A percentile compares a stretch with the other conserved stretches of the same genome.
These are phyloP conservation scores for Synanthedon myopaeformis DNA, from an alignment of 2,888 invertebrate species.

Conservation along the genomic window DNA sequence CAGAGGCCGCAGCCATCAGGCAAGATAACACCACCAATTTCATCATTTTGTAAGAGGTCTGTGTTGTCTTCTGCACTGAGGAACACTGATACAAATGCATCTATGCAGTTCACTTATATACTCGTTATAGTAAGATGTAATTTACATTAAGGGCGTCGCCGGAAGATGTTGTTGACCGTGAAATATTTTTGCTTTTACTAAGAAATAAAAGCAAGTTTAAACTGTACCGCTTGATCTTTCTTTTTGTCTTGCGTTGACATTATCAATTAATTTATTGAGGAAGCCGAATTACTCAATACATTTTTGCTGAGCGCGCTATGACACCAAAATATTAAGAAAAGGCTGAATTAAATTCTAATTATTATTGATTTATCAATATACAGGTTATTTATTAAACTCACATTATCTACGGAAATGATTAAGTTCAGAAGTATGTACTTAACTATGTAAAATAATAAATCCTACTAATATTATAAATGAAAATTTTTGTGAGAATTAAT, in stretches of 20 bases:
- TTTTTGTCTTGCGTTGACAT: neutral
- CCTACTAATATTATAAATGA: too few relatives aligned
- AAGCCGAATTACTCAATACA: too few relatives aligned
- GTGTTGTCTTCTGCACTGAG: conserved; percentile 39
- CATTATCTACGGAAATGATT: too few relatives aligned
- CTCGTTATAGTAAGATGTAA: conserved; percentile 18
- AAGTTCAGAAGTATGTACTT: too few relatives aligned
- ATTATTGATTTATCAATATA: too few relatives aligned
- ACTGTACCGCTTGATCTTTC: neutral
- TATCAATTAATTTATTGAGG: neutral
- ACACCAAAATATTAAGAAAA: too few relatives aligned
- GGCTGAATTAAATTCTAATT: too few relatives aligned
- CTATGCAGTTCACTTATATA: conserved; percentile 34
- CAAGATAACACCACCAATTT: conserved; percentile 74
- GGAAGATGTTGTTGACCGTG: conserved; percentile 43
- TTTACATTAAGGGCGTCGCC: conserved; percentile 28
- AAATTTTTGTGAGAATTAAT: too few relatives aligned
- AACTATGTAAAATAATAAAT: too few relatives aligned
- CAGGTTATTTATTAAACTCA: too few relatives aligned
- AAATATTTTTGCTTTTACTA: conserved; percentile 38
- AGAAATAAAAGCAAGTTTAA: conserved; percentile 16
- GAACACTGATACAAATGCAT: conserved; percentile 42
- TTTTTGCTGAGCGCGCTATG: too few relatives aligned
- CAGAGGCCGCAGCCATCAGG: conserved; percentile 69
- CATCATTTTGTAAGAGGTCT: conserved; percentile 60